These are phyloP conservation scores for Tetranychus cinnabarinus DNA, from an alignment of 1,140 invertebrate genomes.

Conservation along the genomic window DNA sequence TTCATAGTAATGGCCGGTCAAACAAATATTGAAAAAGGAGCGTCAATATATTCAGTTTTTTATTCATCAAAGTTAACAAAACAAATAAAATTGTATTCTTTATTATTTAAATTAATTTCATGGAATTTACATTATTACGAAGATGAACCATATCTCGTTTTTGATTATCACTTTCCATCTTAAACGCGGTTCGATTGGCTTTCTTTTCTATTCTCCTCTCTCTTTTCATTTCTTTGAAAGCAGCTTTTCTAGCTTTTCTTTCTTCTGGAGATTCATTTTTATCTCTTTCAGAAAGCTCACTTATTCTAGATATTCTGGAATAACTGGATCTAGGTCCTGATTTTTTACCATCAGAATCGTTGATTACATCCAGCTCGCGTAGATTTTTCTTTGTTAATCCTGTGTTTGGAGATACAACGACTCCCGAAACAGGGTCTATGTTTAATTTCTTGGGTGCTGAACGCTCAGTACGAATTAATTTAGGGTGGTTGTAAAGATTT, in stretches of 20 bases:
- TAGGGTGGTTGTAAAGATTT: conserved; percentile 70
- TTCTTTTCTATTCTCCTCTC: conserved; percentile 18
- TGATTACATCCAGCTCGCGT: conserved; percentile 33
- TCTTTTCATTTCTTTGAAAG: conserved; percentile 53
- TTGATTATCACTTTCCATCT: neutral
- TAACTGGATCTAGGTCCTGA: conserved; percentile 19
- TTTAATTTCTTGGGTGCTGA: conserved; percentile 26
- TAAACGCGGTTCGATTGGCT: conserved; percentile 6
- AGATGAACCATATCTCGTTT: conserved; percentile 4
- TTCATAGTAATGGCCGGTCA: too few species aligned
- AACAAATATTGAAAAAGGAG: too few species aligned
- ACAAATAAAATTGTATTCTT: too few species aligned
- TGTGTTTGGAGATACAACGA: conserved; percentile 33
- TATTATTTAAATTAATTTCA: conserved; percentile 1
- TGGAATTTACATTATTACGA: neutral
- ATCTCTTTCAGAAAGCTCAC: conserved; percentile 33
- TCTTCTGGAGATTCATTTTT: conserved; percentile 63
- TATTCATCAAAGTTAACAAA: too few species aligned
- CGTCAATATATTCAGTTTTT: too few species aligned
- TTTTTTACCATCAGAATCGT: conserved; percentile 19
- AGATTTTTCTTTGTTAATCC: conserved; percentile 35
- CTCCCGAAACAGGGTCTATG: conserved; percentile 41
- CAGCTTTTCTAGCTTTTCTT: conserved; percentile 47
- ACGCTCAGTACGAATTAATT: conserved; percentile 39
- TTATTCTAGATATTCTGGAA: conserved; percentile 1